Evolutionary conservation across 2,888 invertebrate genomes (phyloP).

Genomic region (Drosophila cognata): DNA sequence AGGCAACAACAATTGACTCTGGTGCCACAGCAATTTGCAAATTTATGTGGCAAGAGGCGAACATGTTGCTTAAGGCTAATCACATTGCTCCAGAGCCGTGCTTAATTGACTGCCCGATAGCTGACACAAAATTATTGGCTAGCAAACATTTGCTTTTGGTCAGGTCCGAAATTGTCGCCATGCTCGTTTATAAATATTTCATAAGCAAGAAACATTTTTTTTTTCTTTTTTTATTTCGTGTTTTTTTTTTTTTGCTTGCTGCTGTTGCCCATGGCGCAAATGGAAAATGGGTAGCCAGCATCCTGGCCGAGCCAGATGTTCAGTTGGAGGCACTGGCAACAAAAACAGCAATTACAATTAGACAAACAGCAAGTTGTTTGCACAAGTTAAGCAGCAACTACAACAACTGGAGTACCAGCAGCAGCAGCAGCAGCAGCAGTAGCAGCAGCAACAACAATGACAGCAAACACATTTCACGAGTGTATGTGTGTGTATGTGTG

Average conservation of each 20-base stretch:
- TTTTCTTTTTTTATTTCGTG: not conserved
- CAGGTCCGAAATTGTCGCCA: slow-evolving; percentile 22
- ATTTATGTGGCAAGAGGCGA: slow-evolving; percentile 51
- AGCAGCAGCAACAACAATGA: slow-evolving; percentile 44
- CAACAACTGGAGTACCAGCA: slow-evolving; percentile 43
- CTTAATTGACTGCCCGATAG: slow-evolving; percentile 72
- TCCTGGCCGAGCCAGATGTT: slow-evolving; percentile 17
- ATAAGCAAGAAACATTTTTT: slow-evolving; percentile 53
- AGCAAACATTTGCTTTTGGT: slow-evolving; percentile 51
- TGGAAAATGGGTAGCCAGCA: slow-evolving; percentile 57
- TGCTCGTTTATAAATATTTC: slow-evolving; percentile 70
- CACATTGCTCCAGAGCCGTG: slow-evolving; percentile 56
- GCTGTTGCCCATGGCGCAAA: slow-evolving; percentile 29
- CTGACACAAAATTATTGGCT: slow-evolving; percentile 53
- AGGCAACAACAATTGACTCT: slow-evolving; percentile 60
- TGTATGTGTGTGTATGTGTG: slow-evolving; percentile 7
- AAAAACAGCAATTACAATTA: slow-evolving; percentile 81
- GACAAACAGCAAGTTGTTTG: slow-evolving; percentile 82
- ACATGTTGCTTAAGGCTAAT: slow-evolving; percentile 64
- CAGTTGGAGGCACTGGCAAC: slow-evolving; percentile 46
- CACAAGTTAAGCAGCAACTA: slow-evolving; percentile 77
- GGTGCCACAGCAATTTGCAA: slow-evolving; percentile 38
- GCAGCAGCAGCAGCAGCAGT: slow-evolving; percentile 70
- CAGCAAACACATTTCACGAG: slow-evolving; percentile 6
- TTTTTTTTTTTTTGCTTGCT: not conserved